phyloP scores from a whole-genome alignment of 2,888 invertebrate genomes.

The Subacronicta megacephala region DNA sequence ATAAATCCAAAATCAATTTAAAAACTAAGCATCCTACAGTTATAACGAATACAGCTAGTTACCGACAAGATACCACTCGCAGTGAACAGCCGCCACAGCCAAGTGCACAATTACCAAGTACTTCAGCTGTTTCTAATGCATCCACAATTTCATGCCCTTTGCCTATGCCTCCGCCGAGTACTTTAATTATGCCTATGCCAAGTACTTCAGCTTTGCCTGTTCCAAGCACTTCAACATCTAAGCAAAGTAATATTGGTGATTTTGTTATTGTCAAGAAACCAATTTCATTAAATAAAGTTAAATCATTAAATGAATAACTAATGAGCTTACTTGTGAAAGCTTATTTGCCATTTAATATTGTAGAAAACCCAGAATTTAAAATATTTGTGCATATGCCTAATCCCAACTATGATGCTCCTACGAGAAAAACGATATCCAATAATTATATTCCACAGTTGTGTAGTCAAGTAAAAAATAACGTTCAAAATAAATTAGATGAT shows the following conservation, averaged over 20 bases:
- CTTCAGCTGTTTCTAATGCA: too few relatives aligned
- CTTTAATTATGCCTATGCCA: neutral
- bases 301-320: neutral
- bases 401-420: neutral
- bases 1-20: too few relatives aligned
- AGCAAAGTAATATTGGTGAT: conserved; percentile 2
- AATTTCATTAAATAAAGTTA: neutral
- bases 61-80: neutral
- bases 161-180: neutral
- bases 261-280: neutral
- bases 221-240: neutral
- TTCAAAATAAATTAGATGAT: neutral
- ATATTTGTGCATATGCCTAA: neutral
- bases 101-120: neutral
- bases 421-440: neutral
- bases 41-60: neutral
- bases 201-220: neutral
- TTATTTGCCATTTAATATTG: neutral
- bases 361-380: conserved; percentile 1
- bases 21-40: neutral
- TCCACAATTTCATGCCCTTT: neutral
- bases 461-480: neutral
- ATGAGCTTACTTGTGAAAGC: neutral
- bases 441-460: conserved; percentile 2
- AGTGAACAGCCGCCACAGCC: neutral